phyloP scores from a whole-genome alignment of 2,888 invertebrate species.

The Dynastes grantii region DNA sequence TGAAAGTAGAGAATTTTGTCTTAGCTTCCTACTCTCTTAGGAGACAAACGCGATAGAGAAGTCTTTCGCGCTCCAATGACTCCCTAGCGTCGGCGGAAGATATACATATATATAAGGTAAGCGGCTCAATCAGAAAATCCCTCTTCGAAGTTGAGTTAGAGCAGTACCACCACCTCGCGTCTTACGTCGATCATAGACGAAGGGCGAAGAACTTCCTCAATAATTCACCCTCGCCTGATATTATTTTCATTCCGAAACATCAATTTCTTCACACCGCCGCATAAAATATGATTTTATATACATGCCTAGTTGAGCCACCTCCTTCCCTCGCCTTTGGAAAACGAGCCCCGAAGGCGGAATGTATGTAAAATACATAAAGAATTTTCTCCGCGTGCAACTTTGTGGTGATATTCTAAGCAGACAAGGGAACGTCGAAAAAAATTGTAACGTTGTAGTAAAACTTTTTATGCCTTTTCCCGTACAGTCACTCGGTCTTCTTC shows the following conservation, averaged over 20 bases:
- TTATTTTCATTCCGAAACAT: constrained; percentile 69
- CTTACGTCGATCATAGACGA: constrained; percentile 53
- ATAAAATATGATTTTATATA: constrained; percentile 69
- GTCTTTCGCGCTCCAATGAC: constrained; percentile 12
- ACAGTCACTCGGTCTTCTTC: constrained; percentile 16
- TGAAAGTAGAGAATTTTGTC: constrained; percentile 31
- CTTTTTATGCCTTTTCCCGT: constrained; percentile 40
- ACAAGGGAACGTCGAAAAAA: constrained; percentile 49
- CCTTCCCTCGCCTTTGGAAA: not conserved
- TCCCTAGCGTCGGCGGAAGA: constrained; percentile 21
- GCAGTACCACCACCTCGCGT: no score
- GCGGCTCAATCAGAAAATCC: constrained; percentile 43
- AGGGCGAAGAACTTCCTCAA: constrained; percentile 60
- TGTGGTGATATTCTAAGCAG: constrained; percentile 59
- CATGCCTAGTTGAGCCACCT: constrained; percentile 48
- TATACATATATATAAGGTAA: constrained; percentile 30
- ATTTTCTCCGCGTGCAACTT: constrained; percentile 56
- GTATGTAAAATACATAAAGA: constrained; percentile 58
- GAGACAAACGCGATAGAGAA: constrained; percentile 12
- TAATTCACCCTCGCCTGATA: constrained; percentile 64
- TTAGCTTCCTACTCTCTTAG: constrained; percentile 1
- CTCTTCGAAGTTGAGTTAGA: constrained; percentile 21
- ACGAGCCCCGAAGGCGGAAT: constrained; percentile 60
- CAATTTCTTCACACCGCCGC: constrained; percentile 66
- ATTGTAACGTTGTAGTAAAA: constrained; percentile 44